Base-by-base conservation (phyloP, 2,113 vertebrate genomes). In the Xyrauchen texanus region DNA sequence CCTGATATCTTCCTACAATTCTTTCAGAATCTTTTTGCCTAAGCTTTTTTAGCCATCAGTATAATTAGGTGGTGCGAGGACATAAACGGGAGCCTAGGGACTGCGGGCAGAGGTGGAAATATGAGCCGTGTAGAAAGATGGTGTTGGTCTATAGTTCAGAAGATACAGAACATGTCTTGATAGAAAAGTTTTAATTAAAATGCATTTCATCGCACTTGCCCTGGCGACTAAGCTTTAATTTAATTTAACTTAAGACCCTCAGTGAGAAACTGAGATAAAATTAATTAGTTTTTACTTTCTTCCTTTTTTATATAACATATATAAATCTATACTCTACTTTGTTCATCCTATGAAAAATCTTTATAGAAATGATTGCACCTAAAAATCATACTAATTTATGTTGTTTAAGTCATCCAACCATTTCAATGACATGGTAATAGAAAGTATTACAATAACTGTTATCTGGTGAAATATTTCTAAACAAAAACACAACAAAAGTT, bases 151-250 rank as follows among this genome's bases (percentile, higher is more conserved):
- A 44, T 74, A 63, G 77, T 64, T 76, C 74, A 65, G 52, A 63
- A 80, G 83, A 82, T 85, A 49, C 46, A 79, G 63, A 80, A 46
- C 61, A 42, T 34, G 21, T 34, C 21, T 3, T 13, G 78, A 82
- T 82, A 82, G 74, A 69, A 80, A 68, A 74, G 63, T 78, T 82
- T 64, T 77, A 85, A 85, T 85, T 82, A 85, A 85, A 68, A 34
- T 53, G 52, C 77, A 69, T 77, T 85, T 73, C 65, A 77, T 53
- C 42, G 15, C 57, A 51, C 51, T 49, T 67, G 68, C 81, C 74
- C 80, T 47, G n/a, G 80, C 62, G 77, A 80, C 68, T 51, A 11
- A 68, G 78, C 76, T 80, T 85, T 85, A 85, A 85, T 82, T 82
- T 79, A 74, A 82, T 80, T 69, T 53, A 63, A 62, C 81, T 69